phyloP scores from a whole-genome alignment of 2,888 invertebrate genomes.

The Tolmerus cingulatus region DNA sequence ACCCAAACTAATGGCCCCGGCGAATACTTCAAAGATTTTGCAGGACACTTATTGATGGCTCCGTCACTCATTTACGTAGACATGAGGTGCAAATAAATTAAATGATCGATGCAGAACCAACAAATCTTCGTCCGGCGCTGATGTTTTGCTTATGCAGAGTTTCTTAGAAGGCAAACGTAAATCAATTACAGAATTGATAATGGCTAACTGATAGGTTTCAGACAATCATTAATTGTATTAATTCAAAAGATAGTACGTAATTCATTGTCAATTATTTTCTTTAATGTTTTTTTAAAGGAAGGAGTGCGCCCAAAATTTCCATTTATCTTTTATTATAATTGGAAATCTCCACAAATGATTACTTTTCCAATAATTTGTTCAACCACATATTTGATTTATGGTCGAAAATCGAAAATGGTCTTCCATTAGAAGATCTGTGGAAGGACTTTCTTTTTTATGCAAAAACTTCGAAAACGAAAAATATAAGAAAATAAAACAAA shows the following conservation, averaged over 20 bases:
- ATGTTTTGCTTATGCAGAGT: background rate
- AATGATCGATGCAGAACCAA: constrained; percentile 22
- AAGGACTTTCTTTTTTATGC: too few relatives aligned
- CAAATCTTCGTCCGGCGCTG: background rate
- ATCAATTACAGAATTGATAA: background rate
- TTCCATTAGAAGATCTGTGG: too few relatives aligned
- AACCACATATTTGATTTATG: too few relatives aligned
- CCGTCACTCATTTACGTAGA: constrained; percentile 21
- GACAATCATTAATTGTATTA: background rate
- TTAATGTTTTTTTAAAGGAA: background rate
- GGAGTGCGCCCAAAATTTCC: too few relatives aligned
- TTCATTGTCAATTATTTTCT: background rate
- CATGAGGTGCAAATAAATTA: constrained; percentile 15
- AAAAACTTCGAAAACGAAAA: too few relatives aligned
- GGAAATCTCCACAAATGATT: too few relatives aligned
- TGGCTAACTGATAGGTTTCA: background rate
- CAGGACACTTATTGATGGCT: constrained; percentile 26
- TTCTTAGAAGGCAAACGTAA: background rate
- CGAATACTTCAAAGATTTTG: background rate
- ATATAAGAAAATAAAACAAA: too few relatives aligned
- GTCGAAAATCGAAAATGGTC: too few relatives aligned
- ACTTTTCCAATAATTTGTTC: too few relatives aligned
- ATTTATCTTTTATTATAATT: too few relatives aligned
- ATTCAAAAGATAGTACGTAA: background rate
- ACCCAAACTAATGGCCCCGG: background rate